Conservation (phyloP, 2,888 invertebrate species). For the Desoria tigrina region DNA sequence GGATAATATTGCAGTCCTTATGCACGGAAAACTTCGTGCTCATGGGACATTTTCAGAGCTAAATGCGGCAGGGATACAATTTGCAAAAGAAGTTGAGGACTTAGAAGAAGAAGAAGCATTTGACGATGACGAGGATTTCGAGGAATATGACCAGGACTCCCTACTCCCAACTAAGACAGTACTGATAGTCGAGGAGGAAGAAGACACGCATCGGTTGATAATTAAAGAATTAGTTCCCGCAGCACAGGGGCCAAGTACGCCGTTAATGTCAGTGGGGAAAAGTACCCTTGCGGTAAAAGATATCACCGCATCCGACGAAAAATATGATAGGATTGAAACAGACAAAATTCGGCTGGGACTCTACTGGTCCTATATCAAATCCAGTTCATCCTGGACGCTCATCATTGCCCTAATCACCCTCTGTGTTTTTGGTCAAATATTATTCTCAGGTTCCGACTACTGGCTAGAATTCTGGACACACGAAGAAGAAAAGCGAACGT, state of each 20-base stretch:
- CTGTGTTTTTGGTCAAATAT: conserved; percentile 65
- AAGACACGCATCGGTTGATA: neutral
- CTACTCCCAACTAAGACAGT: neutral
- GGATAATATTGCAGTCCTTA: conserved; percentile 30
- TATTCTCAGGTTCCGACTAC: conserved; percentile 70
- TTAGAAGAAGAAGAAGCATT: conserved; percentile 22
- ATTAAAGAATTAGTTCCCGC: conserved; percentile 1
- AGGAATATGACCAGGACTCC: neutral
- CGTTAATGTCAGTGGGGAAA: neutral
- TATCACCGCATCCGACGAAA: neutral
- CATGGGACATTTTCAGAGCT: conserved; percentile 28
- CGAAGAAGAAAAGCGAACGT: neutral
- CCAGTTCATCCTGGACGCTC: conserved; percentile 57
- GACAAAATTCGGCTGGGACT: conserved; percentile 8
- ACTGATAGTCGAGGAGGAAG: conserved; percentile 4
- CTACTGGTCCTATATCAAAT: conserved; percentile 5
- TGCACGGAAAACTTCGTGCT: conserved; percentile 31
- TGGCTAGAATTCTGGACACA: conserved; percentile 72
- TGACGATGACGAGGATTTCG: conserved; percentile 8
- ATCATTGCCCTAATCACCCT: conserved; percentile 64
- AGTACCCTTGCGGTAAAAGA: conserved; percentile 3
- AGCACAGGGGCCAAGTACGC: neutral
- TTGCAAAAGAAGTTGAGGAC: conserved; percentile 19
- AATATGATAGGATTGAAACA: neutral
- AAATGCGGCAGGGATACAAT: conserved; percentile 12